These are phyloP conservation scores for Octomys mimax DNA, from an alignment of 2,797 vertebrate species.

Conservation along the genomic window DNA sequence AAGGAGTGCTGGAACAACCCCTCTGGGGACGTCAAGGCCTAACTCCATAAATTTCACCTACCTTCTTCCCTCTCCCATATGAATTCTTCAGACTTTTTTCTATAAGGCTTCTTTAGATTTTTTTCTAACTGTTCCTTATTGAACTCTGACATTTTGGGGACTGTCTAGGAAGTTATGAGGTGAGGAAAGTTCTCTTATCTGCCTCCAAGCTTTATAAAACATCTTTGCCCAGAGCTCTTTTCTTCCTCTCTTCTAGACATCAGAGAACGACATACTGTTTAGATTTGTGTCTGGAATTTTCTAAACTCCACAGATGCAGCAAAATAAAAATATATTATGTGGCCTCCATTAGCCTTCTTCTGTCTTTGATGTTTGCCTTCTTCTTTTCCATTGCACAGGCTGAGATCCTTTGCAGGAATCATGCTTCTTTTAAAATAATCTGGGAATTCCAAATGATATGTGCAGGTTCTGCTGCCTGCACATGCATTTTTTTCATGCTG, in stretches of 20 bases:
- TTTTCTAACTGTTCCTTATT: not conserved
- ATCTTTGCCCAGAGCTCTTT: not conserved
- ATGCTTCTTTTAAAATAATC: not conserved
- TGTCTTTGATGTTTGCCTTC: not conserved
- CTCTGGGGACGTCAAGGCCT: too few species aligned
- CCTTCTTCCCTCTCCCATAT: constrained; percentile 5
- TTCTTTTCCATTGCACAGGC: not conserved
- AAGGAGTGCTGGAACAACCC: not conserved
- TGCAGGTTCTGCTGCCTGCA: not conserved
- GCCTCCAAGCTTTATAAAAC: not conserved
- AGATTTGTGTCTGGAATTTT: constrained; percentile 54
- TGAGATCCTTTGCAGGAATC: not conserved
- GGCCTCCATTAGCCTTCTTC: constrained; percentile 2
- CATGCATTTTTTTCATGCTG: not conserved
- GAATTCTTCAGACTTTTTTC: not conserved
- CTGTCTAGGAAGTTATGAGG: not conserved
- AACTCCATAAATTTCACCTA: not conserved
- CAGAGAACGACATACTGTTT: not conserved
- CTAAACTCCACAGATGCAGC: constrained; percentile 8
- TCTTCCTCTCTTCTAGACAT: not conserved
- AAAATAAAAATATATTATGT: not conserved
- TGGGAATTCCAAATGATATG: not conserved
- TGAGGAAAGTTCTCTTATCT: not conserved
- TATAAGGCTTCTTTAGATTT: not conserved
- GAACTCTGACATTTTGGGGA: not conserved